These are phyloP conservation scores for Anticlea derivata DNA, from an alignment of 2,888 invertebrate species.

Conservation along the genomic window DNA sequence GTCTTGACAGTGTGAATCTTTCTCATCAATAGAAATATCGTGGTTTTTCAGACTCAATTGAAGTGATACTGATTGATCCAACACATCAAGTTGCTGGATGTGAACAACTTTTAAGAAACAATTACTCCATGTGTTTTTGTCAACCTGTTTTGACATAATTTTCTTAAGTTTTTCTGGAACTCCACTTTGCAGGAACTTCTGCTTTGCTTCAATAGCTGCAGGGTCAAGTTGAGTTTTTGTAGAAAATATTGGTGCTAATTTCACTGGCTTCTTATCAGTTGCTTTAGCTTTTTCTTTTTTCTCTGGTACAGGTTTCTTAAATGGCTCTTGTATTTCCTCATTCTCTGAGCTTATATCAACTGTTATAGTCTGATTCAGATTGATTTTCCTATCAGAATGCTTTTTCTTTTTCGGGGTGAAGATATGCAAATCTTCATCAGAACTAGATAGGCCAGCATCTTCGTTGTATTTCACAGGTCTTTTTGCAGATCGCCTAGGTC, in stretches of 20 bases:
- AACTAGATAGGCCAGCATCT: slow-evolving; percentile 56
- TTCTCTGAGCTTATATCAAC: slow-evolving; percentile 29
- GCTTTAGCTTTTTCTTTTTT: slow-evolving; percentile 20
- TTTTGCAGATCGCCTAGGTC: slow-evolving; percentile 67
- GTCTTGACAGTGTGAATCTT: slow-evolving; percentile 21
- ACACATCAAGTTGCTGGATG: slow-evolving; percentile 76
- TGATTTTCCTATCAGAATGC: slow-evolving; percentile 28
- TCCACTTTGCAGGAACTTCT: slow-evolving; percentile 88
- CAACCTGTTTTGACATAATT: slow-evolving; percentile 76
- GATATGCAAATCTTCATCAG: slow-evolving; percentile 73
- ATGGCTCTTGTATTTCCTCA: slow-evolving; percentile 6
- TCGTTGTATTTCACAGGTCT: slow-evolving; percentile 70
- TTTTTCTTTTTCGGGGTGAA: slow-evolving; percentile 71
- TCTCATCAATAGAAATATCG: slow-evolving; percentile 5
- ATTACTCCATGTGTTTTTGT: slow-evolving; percentile 60
- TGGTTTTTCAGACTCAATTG: slow-evolving; percentile 16
- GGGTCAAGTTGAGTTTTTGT: slow-evolving; percentile 84
- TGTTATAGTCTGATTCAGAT: slow-evolving; percentile 7
- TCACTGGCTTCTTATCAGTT: slow-evolving; percentile 48
- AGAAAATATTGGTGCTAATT: slow-evolving; percentile 89
- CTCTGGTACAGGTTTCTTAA: slow-evolving; percentile 5
- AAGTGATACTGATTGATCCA: background rate
- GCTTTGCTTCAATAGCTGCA: slow-evolving; percentile 85
- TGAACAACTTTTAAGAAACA: slow-evolving; percentile 87
- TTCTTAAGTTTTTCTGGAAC: slow-evolving; percentile 86